phyloP scores from a whole-genome alignment of 1,140 invertebrate species.

The Zeugodacus cucurbitae region DNA sequence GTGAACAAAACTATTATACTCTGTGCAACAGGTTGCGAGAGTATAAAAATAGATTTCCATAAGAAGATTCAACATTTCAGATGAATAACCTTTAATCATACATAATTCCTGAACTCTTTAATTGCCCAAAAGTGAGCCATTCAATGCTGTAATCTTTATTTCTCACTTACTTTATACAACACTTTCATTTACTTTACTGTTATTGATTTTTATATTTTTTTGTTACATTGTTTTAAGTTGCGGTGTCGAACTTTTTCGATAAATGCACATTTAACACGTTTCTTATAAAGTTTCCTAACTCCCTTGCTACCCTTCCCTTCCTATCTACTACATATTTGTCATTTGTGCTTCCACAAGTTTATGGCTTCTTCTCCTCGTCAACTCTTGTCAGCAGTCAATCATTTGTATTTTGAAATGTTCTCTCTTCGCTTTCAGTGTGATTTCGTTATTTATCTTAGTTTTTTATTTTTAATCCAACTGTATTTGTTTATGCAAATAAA shows the following conservation, averaged over 20 bases:
- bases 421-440: background rate
- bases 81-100: too few species aligned
- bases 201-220: background rate
- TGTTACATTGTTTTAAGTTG: background rate
- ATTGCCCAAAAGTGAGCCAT: too few species aligned
- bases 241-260: slow-evolving; percentile 11
- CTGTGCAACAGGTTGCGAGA: too few species aligned
- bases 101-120: too few species aligned
- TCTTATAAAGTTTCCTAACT: slow-evolving; percentile 23
- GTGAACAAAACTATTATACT: too few species aligned
- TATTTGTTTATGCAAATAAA: slow-evolving; percentile 32
- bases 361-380: background rate
- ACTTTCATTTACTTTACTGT: background rate
- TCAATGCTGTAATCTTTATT: too few species aligned
- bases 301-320: background rate
- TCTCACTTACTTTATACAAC: too few species aligned
- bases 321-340: background rate
- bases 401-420: background rate
- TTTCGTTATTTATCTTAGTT: slow-evolving; percentile 1
- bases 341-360: background rate
- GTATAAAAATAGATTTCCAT: too few species aligned
- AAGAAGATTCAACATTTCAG: too few species aligned
- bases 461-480: background rate
- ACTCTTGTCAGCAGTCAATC: background rate
- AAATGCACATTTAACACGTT: slow-evolving; percentile 35